Conservation (phyloP, 1,140 invertebrate species). For the Cydia amplana region DNA sequence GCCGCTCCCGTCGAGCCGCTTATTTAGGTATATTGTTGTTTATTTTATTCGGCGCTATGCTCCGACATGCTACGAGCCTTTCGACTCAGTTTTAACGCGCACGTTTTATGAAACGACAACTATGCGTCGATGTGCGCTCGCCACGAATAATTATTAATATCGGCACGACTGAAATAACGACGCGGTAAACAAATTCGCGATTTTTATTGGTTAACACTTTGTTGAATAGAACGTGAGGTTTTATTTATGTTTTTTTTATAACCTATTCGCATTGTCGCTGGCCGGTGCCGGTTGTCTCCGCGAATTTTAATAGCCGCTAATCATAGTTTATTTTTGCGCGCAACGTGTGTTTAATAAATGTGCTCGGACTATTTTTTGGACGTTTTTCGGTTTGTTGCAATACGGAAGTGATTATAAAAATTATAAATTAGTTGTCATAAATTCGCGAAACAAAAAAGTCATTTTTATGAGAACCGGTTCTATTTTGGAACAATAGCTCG, state of each 20-base stretch:
- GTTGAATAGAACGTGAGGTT: conserved; percentile 45
- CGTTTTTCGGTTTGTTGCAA: conserved; percentile 64
- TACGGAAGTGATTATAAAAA: conserved; percentile 50
- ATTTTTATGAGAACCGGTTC: conserved; percentile 46
- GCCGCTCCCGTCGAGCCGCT: conserved; percentile 75
- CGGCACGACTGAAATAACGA: conserved; percentile 68
- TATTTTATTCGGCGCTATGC: conserved; percentile 80
- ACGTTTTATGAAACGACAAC: conserved; percentile 79
- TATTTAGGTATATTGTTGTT: conserved; percentile 81
- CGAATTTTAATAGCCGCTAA: conserved; percentile 77
- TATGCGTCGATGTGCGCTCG: conserved; percentile 76
- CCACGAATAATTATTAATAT: conserved; percentile 75
- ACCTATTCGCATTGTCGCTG: conserved; percentile 53
- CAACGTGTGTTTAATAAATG: conserved; percentile 77
- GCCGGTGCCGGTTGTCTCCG: conserved; percentile 66
- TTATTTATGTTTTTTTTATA: conserved; percentile 56
- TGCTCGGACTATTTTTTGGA: conserved; percentile 58
- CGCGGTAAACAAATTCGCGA: conserved; percentile 70
- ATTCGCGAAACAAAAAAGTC: conserved; percentile 48
- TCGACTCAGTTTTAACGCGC: conserved; percentile 79
- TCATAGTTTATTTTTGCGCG: conserved; percentile 79
- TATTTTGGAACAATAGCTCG: conserved; percentile 39
- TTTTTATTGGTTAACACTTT: conserved; percentile 53
- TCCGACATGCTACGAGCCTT: conserved; percentile 78
- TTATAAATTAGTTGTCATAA: conserved; percentile 6